phyloP scores from a whole-genome alignment of 2,888 invertebrate genomes.

The Anagyrus pseudococci region DNA sequence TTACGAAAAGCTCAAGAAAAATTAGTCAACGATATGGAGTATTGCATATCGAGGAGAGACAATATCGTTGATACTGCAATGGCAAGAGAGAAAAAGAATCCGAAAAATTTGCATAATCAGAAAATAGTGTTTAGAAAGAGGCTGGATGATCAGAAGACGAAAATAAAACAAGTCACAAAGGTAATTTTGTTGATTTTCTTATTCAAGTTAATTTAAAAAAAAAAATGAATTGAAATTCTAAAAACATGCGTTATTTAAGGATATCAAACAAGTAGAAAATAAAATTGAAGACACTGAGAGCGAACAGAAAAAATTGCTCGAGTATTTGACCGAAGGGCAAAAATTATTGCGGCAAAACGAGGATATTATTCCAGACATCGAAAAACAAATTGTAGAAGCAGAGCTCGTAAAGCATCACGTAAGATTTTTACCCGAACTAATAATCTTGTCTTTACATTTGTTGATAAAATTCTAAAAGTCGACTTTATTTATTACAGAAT shows the following conservation, averaged over 20 bases:
- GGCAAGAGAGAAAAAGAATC: constrained; percentile 64
- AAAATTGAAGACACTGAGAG: constrained; percentile 48
- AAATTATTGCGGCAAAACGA: constrained; percentile 51
- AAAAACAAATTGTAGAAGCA: constrained; percentile 58
- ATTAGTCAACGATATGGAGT: constrained; percentile 70
- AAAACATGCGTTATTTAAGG: constrained; percentile 43
- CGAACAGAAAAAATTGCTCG: constrained; percentile 47
- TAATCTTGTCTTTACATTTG: constrained; percentile 10
- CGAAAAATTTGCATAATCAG: constrained; percentile 62
- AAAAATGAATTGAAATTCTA: not conserved
- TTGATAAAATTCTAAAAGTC: constrained; percentile 7
- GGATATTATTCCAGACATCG: constrained; percentile 50
- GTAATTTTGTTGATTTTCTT: constrained; percentile 53
- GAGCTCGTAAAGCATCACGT: constrained; percentile 62
- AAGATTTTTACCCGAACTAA: constrained; percentile 33
- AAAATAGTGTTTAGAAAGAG: constrained; percentile 66
- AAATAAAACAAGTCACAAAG: constrained; percentile 65
- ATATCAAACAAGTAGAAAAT: constrained; percentile 54
- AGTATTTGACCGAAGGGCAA: constrained; percentile 52
- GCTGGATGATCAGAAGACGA: constrained; percentile 67
- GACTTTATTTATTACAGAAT: constrained; percentile 58
- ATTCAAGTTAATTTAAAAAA: constrained; percentile 39
- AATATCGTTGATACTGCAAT: constrained; percentile 68
- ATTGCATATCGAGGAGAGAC: constrained; percentile 71
- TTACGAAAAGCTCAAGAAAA: constrained; percentile 68